Conservation (phyloP, 2,113 vertebrate species). For the Perca schrenkii region DNA sequence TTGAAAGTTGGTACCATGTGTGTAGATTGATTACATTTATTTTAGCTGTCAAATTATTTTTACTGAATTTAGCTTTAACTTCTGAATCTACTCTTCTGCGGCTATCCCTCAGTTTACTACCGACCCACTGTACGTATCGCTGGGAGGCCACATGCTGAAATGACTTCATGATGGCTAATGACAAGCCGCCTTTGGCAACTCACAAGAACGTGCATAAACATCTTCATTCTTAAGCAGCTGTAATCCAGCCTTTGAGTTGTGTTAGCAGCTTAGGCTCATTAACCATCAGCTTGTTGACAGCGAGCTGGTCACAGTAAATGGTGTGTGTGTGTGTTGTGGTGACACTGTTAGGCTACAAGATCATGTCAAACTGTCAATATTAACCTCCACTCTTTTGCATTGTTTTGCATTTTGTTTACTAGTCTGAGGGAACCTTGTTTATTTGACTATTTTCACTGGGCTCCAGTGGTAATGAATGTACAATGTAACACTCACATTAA, state of each 20-base stretch:
- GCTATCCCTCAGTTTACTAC: neutral
- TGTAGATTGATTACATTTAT: neutral
- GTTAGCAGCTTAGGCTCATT: neutral
- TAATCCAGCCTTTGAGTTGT: neutral
- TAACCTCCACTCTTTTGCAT: neutral
- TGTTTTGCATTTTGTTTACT: neutral
- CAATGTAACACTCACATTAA: conserved; percentile 39
- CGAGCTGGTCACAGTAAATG: neutral
- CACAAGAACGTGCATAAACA: too few relatives aligned
- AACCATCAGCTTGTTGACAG: neutral
- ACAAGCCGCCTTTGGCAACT: neutral
- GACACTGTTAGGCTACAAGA: neutral
- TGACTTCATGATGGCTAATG: neutral
- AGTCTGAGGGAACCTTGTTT: conserved; percentile 1
- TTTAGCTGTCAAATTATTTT: neutral
- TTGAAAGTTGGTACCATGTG: neutral
- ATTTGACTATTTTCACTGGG: neutral
- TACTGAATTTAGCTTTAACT: neutral
- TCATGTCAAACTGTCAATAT: conserved; percentile 10
- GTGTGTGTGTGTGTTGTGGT: neutral
- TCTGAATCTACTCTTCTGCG: neutral
- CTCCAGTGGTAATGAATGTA: conserved; percentile 30
- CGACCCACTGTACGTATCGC: too few relatives aligned
- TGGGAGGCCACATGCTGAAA: neutral
- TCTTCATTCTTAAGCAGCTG: neutral